Evolutionary conservation across 2,113 vertebrate species (phyloP), one percentile per base, ranked within the genome.

Genomic region (Eurypyga helias): DNA sequence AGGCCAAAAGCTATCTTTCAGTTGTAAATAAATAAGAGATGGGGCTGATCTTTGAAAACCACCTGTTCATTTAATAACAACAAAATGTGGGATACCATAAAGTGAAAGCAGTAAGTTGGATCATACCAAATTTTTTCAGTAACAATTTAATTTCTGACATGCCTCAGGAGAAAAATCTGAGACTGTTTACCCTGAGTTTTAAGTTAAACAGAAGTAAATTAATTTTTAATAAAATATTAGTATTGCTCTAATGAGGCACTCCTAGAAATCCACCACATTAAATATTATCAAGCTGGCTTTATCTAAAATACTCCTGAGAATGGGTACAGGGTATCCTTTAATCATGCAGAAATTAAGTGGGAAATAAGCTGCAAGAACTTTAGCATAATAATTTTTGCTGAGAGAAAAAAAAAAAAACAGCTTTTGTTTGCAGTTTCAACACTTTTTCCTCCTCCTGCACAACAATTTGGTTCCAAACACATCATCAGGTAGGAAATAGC

Each of bases 211-310:
- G 17, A 91, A 48, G 43, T 45, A 71, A 96, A 97, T 94, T 95
- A 96, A 69, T 95, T 96, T 96, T 97, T 95, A 97, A 93, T 69
- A 78, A 36, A 78, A 97, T 97, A 94, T 96, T 96, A 95, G 31
- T 78, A 87, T 66, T 94, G 2, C 67, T 87, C 94, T 94, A 97
- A 94, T 70, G 46, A 75, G 23, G 3, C 51, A 66, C 34, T 91
- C 73, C 69, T 58, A 89, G 83, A 87, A 95, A 96, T 93, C 49
- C 13, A 91, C 60, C 84, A n/a, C 60, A 69, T 55, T 92, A 84
- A 97, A 87, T 78, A 93, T 78, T 90, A 91, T 90, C 79, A 83
- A 76, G 61, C 20, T 90, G 65, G 78, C 46, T 87, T 93, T 91
- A 55, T 90, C 90, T 92, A 79, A 90, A 96, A 93, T 66, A 82